These are phyloP conservation scores for Eunapius fragilis DNA, from an alignment of 37 sponge, comb jelly and placozoan species.

Conservation along the genomic window DNA sequence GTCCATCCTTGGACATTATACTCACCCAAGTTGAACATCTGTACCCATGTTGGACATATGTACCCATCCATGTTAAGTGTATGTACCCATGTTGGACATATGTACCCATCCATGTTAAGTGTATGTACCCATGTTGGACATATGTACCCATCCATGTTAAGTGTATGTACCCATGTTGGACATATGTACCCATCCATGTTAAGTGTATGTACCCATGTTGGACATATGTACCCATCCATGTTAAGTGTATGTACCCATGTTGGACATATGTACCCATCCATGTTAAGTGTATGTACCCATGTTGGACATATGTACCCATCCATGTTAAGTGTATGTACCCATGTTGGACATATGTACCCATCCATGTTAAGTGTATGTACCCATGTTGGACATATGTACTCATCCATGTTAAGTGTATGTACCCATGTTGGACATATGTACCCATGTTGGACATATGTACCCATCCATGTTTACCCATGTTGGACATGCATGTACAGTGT, in stretches of 20 bases:
- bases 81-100: background rate
- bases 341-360: background rate
- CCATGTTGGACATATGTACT: background rate
- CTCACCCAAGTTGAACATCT: no score
- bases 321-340: background rate
- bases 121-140: background rate
- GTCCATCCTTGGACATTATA: no score
- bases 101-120: background rate
- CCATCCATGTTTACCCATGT: no score
- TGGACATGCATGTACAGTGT: background rate
- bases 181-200: background rate
- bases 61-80: background rate
- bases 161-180: background rate
- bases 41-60: no score
- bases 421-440: background rate
- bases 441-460: background rate
- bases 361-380: background rate
- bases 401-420: no score
- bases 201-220: background rate
- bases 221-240: background rate
- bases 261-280: no score
- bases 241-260: background rate
- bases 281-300: background rate
- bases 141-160: no score
- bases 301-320: background rate